These are phyloP conservation scores for Drosophila prostipennis DNA, from an alignment of 2,888 invertebrate genomes.

Conservation along the genomic window DNA sequence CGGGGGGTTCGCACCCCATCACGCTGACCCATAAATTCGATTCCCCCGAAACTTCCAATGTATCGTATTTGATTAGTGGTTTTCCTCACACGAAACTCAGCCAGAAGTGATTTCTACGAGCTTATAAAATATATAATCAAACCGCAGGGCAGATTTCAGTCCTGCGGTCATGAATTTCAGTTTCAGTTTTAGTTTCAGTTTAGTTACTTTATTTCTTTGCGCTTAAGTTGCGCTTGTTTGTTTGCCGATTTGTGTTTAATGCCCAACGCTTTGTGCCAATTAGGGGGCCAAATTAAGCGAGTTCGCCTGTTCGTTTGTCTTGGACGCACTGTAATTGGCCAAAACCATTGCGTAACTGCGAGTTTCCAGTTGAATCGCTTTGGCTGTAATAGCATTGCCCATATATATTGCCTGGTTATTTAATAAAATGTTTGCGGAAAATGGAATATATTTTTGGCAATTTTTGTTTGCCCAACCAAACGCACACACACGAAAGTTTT, in stretches of 20 bases:
- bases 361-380: constrained; percentile 20
- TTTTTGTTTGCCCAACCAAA: constrained; percentile 6
- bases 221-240: neutral
- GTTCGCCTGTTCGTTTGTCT: constrained; percentile 10
- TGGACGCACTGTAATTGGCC: constrained; percentile 23
- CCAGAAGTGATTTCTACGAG: constrained; percentile 13
- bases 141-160: constrained; percentile 25
- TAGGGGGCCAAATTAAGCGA: constrained; percentile 20
- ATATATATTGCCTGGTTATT: constrained; percentile 14
- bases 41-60: neutral
- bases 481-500: constrained; percentile 47
- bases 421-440: constrained; percentile 18
- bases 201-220: constrained; percentile 19
- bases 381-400: constrained; percentile 7
- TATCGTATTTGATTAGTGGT: constrained; percentile 23
- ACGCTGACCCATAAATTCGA: constrained; percentile 3
- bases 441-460: constrained; percentile 8
- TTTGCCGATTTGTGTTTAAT: neutral
- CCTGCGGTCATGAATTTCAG: too few species aligned
- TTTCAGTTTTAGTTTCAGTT: too few species aligned
- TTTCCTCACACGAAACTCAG: constrained; percentile 10
- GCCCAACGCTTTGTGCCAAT: constrained; percentile 2
- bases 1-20: neutral
- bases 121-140: constrained; percentile 21
- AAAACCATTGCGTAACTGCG: constrained; percentile 5